Conservation (phyloP, 1,140 invertebrate genomes). For the Drosophila paulistorum region DNA sequence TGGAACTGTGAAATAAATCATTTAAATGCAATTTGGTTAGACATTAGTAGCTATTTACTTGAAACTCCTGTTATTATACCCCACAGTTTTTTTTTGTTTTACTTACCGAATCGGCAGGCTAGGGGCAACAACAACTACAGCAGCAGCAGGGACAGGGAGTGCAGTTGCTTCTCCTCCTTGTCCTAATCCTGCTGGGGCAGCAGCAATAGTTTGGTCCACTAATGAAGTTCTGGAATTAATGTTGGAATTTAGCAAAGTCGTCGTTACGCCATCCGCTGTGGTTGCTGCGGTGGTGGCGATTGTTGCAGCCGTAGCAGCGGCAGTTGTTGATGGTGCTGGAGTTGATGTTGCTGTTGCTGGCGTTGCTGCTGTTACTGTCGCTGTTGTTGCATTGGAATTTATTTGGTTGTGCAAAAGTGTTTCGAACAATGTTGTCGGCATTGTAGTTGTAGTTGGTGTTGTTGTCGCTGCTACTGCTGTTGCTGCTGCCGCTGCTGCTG, state of each 20-base stretch:
- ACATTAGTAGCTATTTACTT: constrained; percentile 39
- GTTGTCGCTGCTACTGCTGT: constrained; percentile 27
- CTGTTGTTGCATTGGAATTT: constrained; percentile 74
- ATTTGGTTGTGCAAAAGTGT: constrained; percentile 81
- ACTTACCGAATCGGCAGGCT: constrained; percentile 59
- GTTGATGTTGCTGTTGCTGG: constrained; percentile 34
- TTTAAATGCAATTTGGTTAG: constrained; percentile 57
- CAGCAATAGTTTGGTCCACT: constrained; percentile 59
- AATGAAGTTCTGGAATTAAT: constrained; percentile 82
- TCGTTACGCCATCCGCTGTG: constrained; percentile 36
- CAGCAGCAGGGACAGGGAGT: constrained; percentile 11
- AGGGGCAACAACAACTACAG: constrained; percentile 9
- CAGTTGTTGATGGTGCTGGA: constrained; percentile 31
- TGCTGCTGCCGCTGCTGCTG: constrained; percentile 26
- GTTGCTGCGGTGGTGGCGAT: constrained; percentile 21
- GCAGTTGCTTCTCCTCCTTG: constrained; percentile 3
- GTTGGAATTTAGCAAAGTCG: constrained; percentile 70
- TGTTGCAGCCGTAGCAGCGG: constrained; percentile 31
- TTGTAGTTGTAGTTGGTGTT: constrained; percentile 34
- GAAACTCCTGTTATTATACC: constrained; percentile 5
- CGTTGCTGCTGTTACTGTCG: constrained; percentile 27
- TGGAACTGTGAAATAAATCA: constrained; percentile 45
- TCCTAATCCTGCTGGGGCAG: background rate
- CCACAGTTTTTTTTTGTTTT: constrained; percentile 2
- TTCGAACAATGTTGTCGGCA: constrained; percentile 80